phyloP scores from a whole-genome alignment of 2,113 vertebrate species.

The Xenus cinereus region DNA sequence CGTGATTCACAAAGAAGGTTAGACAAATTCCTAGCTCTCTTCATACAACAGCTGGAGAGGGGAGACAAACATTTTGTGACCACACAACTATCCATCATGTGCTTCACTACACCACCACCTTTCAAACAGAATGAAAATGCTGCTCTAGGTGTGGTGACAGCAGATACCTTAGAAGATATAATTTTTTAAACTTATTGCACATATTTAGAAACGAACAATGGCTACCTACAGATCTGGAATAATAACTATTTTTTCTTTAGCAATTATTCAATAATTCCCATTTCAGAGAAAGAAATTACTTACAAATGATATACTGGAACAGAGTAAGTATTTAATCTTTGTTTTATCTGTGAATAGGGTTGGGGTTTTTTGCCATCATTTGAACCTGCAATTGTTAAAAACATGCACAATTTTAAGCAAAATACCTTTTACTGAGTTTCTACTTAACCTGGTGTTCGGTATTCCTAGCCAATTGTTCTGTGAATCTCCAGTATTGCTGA shows the following conservation, averaged over 20 bases:
- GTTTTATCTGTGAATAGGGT: neutral
- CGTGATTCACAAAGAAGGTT: too few relatives aligned
- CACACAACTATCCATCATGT: neutral
- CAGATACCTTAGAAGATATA: neutral
- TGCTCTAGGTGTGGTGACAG: neutral
- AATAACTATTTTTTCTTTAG: neutral
- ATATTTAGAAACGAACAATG: neutral
- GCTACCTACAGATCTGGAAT: neutral
- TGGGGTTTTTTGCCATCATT: neutral
- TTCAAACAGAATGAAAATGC: neutral
- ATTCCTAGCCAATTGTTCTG: neutral
- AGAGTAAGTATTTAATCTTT: neutral
- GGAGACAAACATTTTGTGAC: accelerated
- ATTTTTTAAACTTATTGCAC: neutral
- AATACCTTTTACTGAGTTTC: neutral
- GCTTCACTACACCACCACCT: neutral
- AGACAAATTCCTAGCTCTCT: neutral
- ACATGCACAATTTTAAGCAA: neutral
- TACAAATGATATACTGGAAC: neutral
- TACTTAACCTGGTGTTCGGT: neutral
- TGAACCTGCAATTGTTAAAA: neutral
- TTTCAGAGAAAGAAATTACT: neutral
- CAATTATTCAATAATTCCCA: neutral
- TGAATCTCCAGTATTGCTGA: neutral
- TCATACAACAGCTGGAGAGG: neutral